Conservation (phyloP, 2,888 invertebrate genomes). For the Limulus polyphemus region DNA sequence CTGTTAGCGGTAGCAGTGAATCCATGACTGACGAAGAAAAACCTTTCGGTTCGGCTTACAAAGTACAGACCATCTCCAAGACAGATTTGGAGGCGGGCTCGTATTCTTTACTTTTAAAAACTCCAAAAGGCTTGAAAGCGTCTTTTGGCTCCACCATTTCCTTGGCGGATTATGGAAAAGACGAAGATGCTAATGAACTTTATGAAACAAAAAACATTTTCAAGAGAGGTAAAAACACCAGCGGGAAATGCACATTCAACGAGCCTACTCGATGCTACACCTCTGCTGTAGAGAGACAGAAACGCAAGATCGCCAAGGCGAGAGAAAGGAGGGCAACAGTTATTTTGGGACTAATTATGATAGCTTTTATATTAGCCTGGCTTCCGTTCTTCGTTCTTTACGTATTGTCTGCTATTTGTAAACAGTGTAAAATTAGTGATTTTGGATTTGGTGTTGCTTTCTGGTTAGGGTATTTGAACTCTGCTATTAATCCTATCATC, state of each 20-base stretch:
- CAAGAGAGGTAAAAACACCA: too few species aligned
- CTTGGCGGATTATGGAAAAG: neutral
- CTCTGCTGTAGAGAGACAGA: slow-evolving; percentile 83
- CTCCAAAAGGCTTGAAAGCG: too few species aligned
- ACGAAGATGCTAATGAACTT: neutral
- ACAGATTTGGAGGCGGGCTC: too few species aligned
- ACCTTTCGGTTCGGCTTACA: too few species aligned
- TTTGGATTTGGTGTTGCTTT: slow-evolving; percentile 81
- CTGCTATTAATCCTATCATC: slow-evolving; percentile 79
- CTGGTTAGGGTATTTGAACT: slow-evolving; percentile 96
- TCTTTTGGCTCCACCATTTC: neutral
- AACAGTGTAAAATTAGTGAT: slow-evolving; percentile 29
- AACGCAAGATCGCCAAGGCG: slow-evolving; percentile 79
- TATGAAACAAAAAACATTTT: neutral
- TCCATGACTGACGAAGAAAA: too few species aligned
- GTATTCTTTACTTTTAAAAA: too few species aligned
- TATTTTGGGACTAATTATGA: slow-evolving; percentile 94
- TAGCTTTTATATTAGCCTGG: slow-evolving; percentile 97
- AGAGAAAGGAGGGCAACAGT: slow-evolving; percentile 93
- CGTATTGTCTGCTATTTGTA: slow-evolving; percentile 68
- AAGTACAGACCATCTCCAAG: too few species aligned
- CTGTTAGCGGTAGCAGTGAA: too few species aligned
- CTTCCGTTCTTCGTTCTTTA: slow-evolving; percentile 93
- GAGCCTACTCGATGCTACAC: slow-evolving; percentile 6
- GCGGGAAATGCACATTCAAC: too few species aligned